Conservation (phyloP, 2,113 vertebrate genomes). For the Mus pahari region DNA sequence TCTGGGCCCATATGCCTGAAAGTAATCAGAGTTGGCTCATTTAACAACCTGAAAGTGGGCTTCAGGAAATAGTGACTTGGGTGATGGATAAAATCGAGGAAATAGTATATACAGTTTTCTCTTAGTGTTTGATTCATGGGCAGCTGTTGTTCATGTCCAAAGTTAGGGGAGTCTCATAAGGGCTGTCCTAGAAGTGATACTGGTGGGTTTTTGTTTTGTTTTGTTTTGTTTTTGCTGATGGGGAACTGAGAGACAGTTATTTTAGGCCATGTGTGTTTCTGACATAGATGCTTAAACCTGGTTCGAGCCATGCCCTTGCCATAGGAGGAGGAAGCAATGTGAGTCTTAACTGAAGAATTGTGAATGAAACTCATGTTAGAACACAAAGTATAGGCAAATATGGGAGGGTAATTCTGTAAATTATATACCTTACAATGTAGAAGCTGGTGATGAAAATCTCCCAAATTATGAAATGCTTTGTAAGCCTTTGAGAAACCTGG, state of each 20-base stretch:
- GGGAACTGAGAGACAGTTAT: neutral
- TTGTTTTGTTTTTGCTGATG: neutral
- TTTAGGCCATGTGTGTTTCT: neutral
- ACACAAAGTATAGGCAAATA: neutral
- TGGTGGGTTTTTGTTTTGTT: neutral
- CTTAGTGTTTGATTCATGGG: neutral
- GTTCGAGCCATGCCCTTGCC: neutral
- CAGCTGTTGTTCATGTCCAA: neutral
- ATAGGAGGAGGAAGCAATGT: neutral
- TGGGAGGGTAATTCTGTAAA: neutral
- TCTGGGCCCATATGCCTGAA: neutral
- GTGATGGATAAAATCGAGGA: neutral
- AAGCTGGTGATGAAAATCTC: neutral
- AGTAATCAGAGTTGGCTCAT: neutral
- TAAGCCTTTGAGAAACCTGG: neutral
- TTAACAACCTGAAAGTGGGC: neutral
- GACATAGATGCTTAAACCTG: neutral
- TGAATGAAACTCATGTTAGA: neutral
- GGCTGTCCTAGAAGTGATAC: neutral
- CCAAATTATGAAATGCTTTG: neutral
- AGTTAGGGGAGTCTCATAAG: neutral
- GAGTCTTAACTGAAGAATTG: neutral
- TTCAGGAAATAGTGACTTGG: neutral
- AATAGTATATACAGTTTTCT: neutral
- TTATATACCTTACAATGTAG: neutral